phyloP scores from a whole-genome alignment of 2,113 vertebrate species.

The Serilophus lunatus region DNA sequence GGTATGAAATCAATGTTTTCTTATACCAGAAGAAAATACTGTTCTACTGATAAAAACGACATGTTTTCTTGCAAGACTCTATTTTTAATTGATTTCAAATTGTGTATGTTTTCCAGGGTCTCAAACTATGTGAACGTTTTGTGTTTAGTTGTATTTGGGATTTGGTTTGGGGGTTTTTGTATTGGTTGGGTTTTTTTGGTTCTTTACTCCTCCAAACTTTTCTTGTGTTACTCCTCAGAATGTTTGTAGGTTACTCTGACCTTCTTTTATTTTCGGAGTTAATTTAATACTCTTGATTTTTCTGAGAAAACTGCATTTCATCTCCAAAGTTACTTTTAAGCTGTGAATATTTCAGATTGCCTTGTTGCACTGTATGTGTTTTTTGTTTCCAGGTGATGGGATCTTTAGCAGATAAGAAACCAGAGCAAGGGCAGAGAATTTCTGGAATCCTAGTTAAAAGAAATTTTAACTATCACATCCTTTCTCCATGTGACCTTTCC shows the following conservation, averaged over 20 bases:
- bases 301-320: neutral
- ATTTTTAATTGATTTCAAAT: neutral
- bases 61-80: neutral
- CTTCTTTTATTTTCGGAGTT: neutral
- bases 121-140: neutral
- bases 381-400: slow-evolving; percentile 87
- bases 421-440: slow-evolving; percentile 89
- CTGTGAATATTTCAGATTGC: neutral
- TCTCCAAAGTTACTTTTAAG: neutral
- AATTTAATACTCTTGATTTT: neutral
- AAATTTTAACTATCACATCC: slow-evolving; percentile 98
- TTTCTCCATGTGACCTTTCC: slow-evolving; percentile 91
- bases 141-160: neutral
- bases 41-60: neutral
- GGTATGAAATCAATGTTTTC: slow-evolving; percentile 63
- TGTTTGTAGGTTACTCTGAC: neutral
- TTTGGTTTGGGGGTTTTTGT: rapidly evolving
- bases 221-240: neutral
- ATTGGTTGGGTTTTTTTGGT: neutral
- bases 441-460: slow-evolving; percentile 96
- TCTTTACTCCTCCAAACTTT: neutral
- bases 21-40: no score
- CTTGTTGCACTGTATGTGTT: neutral
- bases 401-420: slow-evolving; percentile 91
- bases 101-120: neutral